These are phyloP conservation scores for Aphodius sticticus DNA, from an alignment of 2,888 invertebrate species.

Conservation along the genomic window DNA sequence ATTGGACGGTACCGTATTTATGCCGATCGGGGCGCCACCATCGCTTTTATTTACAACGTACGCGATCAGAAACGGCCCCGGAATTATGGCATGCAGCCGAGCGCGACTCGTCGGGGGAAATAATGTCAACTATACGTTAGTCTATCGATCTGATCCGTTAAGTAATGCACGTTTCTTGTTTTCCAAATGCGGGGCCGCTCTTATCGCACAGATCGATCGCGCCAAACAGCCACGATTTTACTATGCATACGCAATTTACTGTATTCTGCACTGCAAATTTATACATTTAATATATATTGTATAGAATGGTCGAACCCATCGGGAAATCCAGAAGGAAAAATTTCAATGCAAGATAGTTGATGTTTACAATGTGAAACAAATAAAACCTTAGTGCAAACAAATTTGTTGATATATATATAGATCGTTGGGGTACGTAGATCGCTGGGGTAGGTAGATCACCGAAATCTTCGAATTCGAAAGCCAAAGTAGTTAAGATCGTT, in stretches of 20 bases:
- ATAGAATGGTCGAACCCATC: too few relatives aligned
- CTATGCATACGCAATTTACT: neutral
- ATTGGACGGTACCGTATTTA: neutral
- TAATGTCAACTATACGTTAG: slow-evolving; percentile 16
- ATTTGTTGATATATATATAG: too few relatives aligned
- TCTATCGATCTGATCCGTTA: slow-evolving; percentile 16
- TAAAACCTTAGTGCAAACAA: too few relatives aligned
- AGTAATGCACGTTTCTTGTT: slow-evolving; percentile 11
- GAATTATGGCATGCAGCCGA: slow-evolving; percentile 10
- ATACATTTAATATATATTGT: too few relatives aligned
- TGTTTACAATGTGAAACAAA: too few relatives aligned
- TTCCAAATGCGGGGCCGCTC: neutral
- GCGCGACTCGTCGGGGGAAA: slow-evolving; percentile 21
- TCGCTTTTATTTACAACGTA: slow-evolving; percentile 19
- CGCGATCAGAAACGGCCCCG: slow-evolving; percentile 13
- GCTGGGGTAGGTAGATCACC: too few relatives aligned
- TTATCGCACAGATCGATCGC: neutral
- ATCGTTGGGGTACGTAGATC: too few relatives aligned
- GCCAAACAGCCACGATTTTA: neutral
- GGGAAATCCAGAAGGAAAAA: too few relatives aligned
- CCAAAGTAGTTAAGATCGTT: too few relatives aligned
- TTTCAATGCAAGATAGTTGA: too few relatives aligned
- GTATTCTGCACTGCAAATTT: too few relatives aligned
- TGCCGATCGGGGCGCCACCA: neutral
- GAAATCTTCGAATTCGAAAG: too few relatives aligned